Base-by-base conservation (phyloP, 2,888 invertebrate species). In the Hyles lineata region DNA sequence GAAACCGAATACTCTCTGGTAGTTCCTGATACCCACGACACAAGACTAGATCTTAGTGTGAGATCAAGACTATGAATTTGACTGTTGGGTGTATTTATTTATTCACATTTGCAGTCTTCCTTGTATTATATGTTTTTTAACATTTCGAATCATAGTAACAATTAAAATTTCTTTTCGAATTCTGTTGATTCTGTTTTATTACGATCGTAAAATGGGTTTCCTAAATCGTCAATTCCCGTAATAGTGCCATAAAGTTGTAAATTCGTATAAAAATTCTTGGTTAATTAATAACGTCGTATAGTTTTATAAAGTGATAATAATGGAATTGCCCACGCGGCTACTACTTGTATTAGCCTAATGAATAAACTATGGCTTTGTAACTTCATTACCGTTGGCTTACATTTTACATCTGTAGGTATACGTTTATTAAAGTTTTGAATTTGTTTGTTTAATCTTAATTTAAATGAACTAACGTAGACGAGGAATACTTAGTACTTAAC, bases 221-320 rank as follows among this genome's bases (percentile, higher is more conserved):
- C 77, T 78, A 83, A 87, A 86, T 83, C 83, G 79, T 82, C 78
- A 50, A 67, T 67, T 83, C 80, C 82, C 83, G 85, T 83, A 72
- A 76, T 76, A 74, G 78, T 78, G 75, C 79, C 76, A 79, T 84
- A 85, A 85, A 84, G 80, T 76, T 81, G 82, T 85, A 84, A 83
- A 86, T 84, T 85, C 79, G 85, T 81, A 82, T 82, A 79, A 83
- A 85, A 85, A 83, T 78, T 84, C 79, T 76, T 79, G 73, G 78
- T 80, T 85, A 85, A 88, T 88, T 88, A 87, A 84, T 85, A 85
- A 82, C 82, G 80, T 77, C 77, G 75, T 83, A 81, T 82, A 78
- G 79, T 82, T 82, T 80, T 79, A 82, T 80, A 83, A 81, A 77
- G 76, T 78, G 74, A 84, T 83, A n/a, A n/a, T 67, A 67, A 67